Conservation (phyloP, 2,888 invertebrate species). For the Stenoptilia bipunctidactyla region DNA sequence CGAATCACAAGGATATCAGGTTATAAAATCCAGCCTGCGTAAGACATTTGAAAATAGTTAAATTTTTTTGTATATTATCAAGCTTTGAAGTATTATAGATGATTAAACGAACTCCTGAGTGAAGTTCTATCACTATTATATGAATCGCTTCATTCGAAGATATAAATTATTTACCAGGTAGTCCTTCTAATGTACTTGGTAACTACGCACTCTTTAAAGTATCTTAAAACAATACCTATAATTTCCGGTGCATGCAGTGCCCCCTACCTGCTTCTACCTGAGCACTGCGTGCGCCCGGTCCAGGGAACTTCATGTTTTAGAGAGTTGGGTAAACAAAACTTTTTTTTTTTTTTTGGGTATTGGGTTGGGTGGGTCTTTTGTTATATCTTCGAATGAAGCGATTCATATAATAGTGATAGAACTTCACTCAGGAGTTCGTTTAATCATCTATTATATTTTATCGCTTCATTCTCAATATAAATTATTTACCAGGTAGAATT, state of each 20-base stretch:
- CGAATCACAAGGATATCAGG: too few species aligned
- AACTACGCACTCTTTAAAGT: conserved; percentile 4
- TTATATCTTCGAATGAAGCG: conserved; percentile 7
- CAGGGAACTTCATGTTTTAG: conserved; percentile 4
- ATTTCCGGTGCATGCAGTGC: background rate
- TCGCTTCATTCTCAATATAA: conserved; percentile 6
- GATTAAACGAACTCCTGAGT: conserved; percentile 6
- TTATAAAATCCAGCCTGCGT: too few species aligned
- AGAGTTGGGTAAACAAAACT: background rate
- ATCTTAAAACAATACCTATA: background rate
- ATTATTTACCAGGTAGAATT: background rate
- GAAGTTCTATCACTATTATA: conserved; percentile 5
- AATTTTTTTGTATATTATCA: too few species aligned
- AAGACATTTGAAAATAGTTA: too few species aligned
- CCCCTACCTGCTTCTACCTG: background rate
- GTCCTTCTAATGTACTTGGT: conserved; percentile 4
- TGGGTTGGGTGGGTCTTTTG: conserved; percentile 4
- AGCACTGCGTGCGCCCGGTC: too few species aligned
- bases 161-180: conserved; percentile 6
- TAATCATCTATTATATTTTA: conserved; percentile 8
- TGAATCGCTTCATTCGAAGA: conserved; percentile 7
- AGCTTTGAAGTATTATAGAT: conserved; percentile 2
- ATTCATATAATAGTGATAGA: conserved; percentile 6
- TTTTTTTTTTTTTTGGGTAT: background rate
- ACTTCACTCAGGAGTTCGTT: conserved; percentile 7